Base-by-base conservation (phyloP, 2,113 vertebrate genomes). In the Platycercus adscitus region DNA sequence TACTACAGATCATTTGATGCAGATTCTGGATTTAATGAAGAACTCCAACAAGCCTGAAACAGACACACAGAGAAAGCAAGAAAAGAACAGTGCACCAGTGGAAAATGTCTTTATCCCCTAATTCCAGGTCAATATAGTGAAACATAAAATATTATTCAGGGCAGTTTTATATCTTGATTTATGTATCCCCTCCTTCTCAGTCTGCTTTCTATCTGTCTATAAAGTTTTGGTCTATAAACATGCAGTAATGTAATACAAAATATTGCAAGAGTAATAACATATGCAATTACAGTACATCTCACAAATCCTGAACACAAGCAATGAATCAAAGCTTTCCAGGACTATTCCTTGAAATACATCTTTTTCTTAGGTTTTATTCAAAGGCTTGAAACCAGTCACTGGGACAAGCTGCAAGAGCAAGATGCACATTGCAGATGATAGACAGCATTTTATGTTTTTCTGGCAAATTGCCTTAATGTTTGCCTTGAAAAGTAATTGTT, bases 401-500 rank as follows among this genome's bases (percentile, higher is more conserved):
- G 83, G 83, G 82, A 88, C 39, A 56, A 75, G 76, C 58, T 53
- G 55, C 64, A 84, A 73, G 47, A 80, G 85, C 66, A 73, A 93
- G 80, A 96, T 56, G 88, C 77, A 69, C 75, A 41, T 41, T 70
- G 92, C 88, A 93, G 92, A 75, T 69, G 83, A 94, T 17, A 41
- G 73, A 58, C 88, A 96, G 80, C 37, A 81, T 61, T 92, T 92
- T 72, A 79, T 2, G 0, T 17, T 86, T 86, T 88, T 76, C 92
- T 96, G 96, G 96, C 83, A 89, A 95, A 80, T 10, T 50, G 92
- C 96, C 94, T 82, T 63, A 86, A 65, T 41, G 28, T 53, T 92
- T 83, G 92, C n/a, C 96, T 97, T 97, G 96, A 93, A 96, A 97
- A 95, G 77, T 80, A 85, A 94, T 96, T 91, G 93, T 79, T 89